These are phyloP conservation scores for Aegypius monachus DNA, from an alignment of 2,113 vertebrate species.

Conservation along the genomic window DNA sequence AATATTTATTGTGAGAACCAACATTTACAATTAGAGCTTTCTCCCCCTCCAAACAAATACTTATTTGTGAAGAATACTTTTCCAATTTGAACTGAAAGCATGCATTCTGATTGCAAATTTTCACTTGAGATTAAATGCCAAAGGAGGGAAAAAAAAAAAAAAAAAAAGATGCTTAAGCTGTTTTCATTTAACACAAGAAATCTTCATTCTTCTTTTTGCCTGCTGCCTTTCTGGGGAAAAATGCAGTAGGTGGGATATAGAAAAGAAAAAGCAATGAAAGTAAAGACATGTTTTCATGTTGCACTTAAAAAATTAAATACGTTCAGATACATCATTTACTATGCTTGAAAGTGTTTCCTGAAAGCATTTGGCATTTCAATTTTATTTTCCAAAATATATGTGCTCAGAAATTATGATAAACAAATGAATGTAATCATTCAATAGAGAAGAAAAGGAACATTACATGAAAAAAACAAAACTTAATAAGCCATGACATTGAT, in stretches of 20 bases:
- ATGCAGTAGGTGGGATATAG: not conserved
- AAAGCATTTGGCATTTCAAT: not conserved
- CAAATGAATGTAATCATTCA: not conserved
- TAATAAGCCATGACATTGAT: not conserved
- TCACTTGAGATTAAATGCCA: not conserved
- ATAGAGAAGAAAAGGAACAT: not conserved
- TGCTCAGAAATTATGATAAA: not conserved
- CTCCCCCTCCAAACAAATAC: not conserved
- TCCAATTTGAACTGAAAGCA: not conserved
- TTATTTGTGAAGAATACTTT: not conserved
- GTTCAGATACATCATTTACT: not conserved
- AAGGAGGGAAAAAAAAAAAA: not conserved
- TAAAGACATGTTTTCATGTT: conserved; percentile 9
- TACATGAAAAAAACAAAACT: not conserved
- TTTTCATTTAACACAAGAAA: not conserved
- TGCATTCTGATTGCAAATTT: not conserved
- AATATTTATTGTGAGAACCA: not conserved
- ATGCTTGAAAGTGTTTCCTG: not conserved
- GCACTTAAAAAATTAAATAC: conserved; percentile 8
- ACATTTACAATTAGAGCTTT: not conserved
- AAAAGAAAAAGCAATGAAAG: not conserved
- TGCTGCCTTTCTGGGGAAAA: not conserved
- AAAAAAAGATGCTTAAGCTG: not conserved
- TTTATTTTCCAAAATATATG: not conserved
- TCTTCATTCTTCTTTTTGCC: not conserved